phyloP scores from a whole-genome alignment of 2,888 invertebrate genomes.

The Sminthurinus aureus region DNA sequence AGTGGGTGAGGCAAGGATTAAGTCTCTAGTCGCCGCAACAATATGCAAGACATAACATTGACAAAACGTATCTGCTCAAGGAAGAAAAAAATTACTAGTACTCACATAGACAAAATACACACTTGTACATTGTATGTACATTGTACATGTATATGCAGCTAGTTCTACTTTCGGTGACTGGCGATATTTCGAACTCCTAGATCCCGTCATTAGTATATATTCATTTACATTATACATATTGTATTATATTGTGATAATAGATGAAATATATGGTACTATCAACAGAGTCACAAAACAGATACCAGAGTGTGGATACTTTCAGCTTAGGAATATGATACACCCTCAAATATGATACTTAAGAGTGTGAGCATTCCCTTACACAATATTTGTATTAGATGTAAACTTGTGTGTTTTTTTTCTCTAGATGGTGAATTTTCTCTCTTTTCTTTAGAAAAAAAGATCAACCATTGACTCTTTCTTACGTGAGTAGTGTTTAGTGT shows the following conservation, averaged over 20 bases:
- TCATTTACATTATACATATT: too few relatives aligned
- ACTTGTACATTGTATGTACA: too few relatives aligned
- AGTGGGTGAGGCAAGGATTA: constrained; percentile 25
- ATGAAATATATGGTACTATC: neutral
- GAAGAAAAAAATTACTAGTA: neutral
- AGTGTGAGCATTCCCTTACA: too few relatives aligned
- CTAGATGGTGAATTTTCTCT: too few relatives aligned
- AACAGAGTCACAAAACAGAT: neutral
- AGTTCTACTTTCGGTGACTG: too few relatives aligned
- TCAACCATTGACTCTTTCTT: constrained; percentile 38
- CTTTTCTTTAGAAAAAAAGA: constrained; percentile 4
- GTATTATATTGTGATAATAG: too few relatives aligned
- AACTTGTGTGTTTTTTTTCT: neutral
- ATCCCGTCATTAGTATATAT: too few relatives aligned
- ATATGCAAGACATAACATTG: constrained; percentile 11
- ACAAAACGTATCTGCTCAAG: neutral
- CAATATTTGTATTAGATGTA: too few relatives aligned
- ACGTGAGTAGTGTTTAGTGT: neutral
- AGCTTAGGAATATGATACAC: constrained; percentile 33
- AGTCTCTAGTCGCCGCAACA: neutral
- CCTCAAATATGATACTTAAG: neutral
- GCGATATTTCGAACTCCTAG: too few relatives aligned
- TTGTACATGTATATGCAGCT: neutral
- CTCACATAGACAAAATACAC: neutral
- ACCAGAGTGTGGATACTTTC: neutral